Base-by-base conservation (phyloP, 1,140 invertebrate genomes). In the Bombus balteatus region DNA sequence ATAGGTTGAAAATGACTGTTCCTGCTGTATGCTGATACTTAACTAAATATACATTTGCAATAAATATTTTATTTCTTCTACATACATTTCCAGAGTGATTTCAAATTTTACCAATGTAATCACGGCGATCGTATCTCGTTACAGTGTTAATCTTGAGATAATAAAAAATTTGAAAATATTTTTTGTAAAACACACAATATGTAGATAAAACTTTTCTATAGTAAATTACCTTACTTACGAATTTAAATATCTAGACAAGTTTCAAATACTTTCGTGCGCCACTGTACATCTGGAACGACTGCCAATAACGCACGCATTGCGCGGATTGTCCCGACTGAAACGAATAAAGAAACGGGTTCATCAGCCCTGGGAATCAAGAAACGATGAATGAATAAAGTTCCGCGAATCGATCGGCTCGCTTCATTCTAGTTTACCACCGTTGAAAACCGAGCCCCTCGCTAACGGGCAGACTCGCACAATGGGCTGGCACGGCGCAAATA, bases 401-500 rank as follows among this genome's bases (percentile, higher is more conserved):
- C 72, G 37, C 43, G 28, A 53, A 53, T 81, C 53, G 80, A 81
- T 81, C 70, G n/a, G 15, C 34, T 3, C 39, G 28, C 4, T 32
- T 22, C 66, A 57, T 77, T 41, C 53, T 32, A 71, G 47, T 71
- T 71, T 28, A 37, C 18, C 68, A 1, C 37, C 28, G 75, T 37
- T 73, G 25, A n/a, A 79, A 79, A 62, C 47, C 65, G 15, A 43
- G 47, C 43, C 37, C 47, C n/a, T 32, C 28, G 43, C 22, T 83
- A 78, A 82, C 72, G 43, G 53, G 32, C 25, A n/a, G 47, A 12
- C 37, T 13, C 8, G 66, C 32, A 84, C 83, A 84, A 84, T 84
- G 77, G 76, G 47, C 75, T 62, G 68, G 62, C 34, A 47, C 47
- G 39, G 76, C 43, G 75, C 83, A 80, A 85, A 85, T 85, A 80